phyloP scores from a whole-genome alignment of 1,140 invertebrate genomes.

The Brachionus sp. region DNA sequence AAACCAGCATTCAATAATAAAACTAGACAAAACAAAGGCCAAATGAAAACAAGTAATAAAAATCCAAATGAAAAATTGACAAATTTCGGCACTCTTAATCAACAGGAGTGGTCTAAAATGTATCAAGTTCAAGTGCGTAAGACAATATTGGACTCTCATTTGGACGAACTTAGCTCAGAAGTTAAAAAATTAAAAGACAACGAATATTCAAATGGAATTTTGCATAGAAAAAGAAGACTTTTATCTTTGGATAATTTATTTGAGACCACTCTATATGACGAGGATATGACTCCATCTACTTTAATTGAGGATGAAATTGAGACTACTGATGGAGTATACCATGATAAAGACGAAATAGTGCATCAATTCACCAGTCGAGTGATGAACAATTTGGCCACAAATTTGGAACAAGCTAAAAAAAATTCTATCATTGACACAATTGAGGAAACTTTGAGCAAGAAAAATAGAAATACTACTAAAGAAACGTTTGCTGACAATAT shows the following conservation, averaged over 20 bases:
- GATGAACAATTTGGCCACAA: neutral
- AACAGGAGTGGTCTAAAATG: conserved; percentile 3
- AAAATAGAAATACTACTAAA: neutral
- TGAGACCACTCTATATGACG: neutral
- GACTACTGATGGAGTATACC: conserved; percentile 2
- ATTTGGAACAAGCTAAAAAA: neutral
- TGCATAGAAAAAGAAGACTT: neutral
- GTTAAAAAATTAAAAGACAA: neutral
- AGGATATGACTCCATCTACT: conserved; percentile 1
- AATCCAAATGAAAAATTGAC: neutral
- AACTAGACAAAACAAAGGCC: neutral
- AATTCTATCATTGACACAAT: conserved; percentile 13
- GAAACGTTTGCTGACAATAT: neutral
- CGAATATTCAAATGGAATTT: neutral
- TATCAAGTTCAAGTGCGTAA: conserved; percentile 1
- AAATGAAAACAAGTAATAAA: neutral
- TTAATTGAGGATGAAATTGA: conserved; percentile 7
- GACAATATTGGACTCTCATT: neutral
- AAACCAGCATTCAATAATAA: neutral
- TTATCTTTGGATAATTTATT: conserved; percentile 12
- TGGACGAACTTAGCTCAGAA: neutral
- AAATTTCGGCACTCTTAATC: neutral
- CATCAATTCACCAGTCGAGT: neutral
- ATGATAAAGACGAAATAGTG: conserved; percentile 27
- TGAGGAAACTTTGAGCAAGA: conserved; percentile 1